These are phyloP conservation scores for Varecia variegata DNA, from an alignment of 2,797 vertebrate species.

Conservation along the genomic window DNA sequence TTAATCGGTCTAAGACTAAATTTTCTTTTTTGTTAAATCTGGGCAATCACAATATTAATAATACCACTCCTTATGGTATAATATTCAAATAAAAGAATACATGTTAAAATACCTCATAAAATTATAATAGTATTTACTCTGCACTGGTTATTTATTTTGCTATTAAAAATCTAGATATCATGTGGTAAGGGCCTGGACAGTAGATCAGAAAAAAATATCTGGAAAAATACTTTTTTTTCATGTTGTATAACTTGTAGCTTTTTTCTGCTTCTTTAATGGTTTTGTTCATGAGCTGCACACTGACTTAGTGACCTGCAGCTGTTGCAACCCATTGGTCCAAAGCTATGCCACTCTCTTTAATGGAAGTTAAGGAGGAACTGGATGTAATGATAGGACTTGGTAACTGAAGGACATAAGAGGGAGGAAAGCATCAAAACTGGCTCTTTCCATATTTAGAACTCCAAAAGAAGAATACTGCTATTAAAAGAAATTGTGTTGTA, in stretches of 20 bases:
- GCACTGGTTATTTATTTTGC: neutral
- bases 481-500: neutral
- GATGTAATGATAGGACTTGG: neutral
- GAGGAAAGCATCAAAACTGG: neutral
- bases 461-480: neutral
- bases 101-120: neutral
- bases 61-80: neutral
- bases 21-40: neutral
- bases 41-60: neutral
- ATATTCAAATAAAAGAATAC: neutral
- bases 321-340: neutral
- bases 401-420: neutral
- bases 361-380: neutral
- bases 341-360: neutral
- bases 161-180: neutral
- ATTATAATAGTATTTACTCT: neutral
- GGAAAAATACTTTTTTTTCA: neutral
- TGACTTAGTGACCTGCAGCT: neutral
- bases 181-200: neutral
- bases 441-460: neutral
- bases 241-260: neutral
- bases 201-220: neutral
- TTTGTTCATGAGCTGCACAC: neutral
- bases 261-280: neutral
- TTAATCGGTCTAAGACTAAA: neutral